phyloP scores from a whole-genome alignment of 2,888 invertebrate genomes.

The Meganola albula region DNA sequence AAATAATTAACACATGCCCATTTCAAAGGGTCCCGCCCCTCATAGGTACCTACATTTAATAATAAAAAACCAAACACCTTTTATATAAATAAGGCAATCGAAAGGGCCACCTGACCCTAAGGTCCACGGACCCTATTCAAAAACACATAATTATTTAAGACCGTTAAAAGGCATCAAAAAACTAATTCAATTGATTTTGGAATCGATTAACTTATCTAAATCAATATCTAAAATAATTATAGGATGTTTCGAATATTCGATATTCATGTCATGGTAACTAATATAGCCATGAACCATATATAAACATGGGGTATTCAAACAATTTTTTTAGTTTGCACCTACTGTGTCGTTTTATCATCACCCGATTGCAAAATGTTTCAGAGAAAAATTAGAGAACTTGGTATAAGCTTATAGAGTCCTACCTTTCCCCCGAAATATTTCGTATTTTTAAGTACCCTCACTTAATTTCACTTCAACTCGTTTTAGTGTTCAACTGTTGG shows the following conservation, averaged over 20 bases:
- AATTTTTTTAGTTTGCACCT: too few relatives aligned
- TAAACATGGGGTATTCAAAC: constrained; percentile 31
- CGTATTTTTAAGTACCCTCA: too few relatives aligned
- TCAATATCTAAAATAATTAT: constrained; percentile 47
- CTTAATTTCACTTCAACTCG: too few relatives aligned
- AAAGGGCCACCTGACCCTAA: constrained; percentile 28
- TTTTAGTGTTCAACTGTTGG: too few relatives aligned
- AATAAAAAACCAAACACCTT: constrained; percentile 30
- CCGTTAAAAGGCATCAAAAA: constrained; percentile 37
- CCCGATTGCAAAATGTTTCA: too few relatives aligned
- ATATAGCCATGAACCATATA: too few relatives aligned
- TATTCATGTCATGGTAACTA: too few relatives aligned
- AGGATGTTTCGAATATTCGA: constrained; percentile 1
- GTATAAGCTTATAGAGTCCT: too few relatives aligned
- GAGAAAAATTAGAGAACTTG: too few relatives aligned
- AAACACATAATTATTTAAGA: constrained; percentile 47
- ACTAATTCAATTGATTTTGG: constrained; percentile 50
- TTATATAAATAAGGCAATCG: constrained; percentile 34
- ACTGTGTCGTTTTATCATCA: too few relatives aligned
- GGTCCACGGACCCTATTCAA: constrained; percentile 30
- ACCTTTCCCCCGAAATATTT: too few relatives aligned
- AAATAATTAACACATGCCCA: constrained; percentile 18
- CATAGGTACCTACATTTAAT: constrained; percentile 11
- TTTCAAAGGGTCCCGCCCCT: constrained; percentile 27
- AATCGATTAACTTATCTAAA: constrained; percentile 64